These are phyloP conservation scores for Drosophila lacertosa DNA, from an alignment of 1,140 invertebrate species.

Conservation along the genomic window DNA sequence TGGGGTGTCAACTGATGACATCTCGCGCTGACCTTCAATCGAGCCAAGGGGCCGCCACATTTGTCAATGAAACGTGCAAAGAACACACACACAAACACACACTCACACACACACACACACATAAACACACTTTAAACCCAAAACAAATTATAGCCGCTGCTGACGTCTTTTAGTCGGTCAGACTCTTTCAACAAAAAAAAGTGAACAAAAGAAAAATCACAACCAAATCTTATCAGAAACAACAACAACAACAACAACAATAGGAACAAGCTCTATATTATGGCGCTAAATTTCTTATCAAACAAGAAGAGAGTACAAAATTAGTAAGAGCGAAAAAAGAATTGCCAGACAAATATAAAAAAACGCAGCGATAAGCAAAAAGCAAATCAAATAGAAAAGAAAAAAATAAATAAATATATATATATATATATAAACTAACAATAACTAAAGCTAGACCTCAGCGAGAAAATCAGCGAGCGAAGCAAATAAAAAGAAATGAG, in stretches of 20 bases:
- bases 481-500: slow-evolving; percentile 1
- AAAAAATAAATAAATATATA: slow-evolving; percentile 14
- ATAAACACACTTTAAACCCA: background rate
- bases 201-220: slow-evolving; percentile 4
- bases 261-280: slow-evolving; percentile 41
- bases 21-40: slow-evolving; percentile 59
- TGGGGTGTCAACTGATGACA: slow-evolving; percentile 55
- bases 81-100: slow-evolving; percentile 14
- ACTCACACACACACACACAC: slow-evolving; percentile 23
- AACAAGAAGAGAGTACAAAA: slow-evolving; percentile 13
- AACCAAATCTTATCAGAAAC: slow-evolving; percentile 50
- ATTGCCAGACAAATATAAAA: slow-evolving; percentile 36
- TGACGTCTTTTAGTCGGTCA: slow-evolving; percentile 16
- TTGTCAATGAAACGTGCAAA: slow-evolving; percentile 64
- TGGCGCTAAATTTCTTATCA: slow-evolving; percentile 63
- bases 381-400: slow-evolving; percentile 13
- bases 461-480: background rate
- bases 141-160: slow-evolving; percentile 13
- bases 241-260: slow-evolving; percentile 19
- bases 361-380: slow-evolving; percentile 34
- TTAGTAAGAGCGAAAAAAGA: slow-evolving; percentile 11
- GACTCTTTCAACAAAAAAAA: slow-evolving; percentile 15
- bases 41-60: slow-evolving; percentile 8
- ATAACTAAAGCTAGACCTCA: slow-evolving; percentile 2
- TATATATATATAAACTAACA: slow-evolving; percentile 27